Evolutionary conservation across 2,888 invertebrate species (phyloP).

Genomic region (Invenusta paracnida): DNA sequence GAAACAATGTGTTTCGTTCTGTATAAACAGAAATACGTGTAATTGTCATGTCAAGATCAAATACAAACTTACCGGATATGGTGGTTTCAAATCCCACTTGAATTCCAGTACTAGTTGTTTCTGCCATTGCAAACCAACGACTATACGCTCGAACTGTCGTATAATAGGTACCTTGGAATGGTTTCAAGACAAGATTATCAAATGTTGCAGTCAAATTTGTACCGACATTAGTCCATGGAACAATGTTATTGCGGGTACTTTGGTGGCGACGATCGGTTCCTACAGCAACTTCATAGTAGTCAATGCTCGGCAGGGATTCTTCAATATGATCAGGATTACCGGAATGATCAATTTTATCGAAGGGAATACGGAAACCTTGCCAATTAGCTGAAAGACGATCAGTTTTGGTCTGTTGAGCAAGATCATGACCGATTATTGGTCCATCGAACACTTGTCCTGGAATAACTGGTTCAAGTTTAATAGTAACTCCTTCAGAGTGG

Average conservation of each 20-base stretch:
- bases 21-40: too few species aligned
- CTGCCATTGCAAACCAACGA: neutral
- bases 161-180: neutral
- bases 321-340: neutral
- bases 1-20: too few species aligned
- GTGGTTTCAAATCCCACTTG: conserved; percentile 3
- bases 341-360: neutral
- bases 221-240: conserved; percentile 16
- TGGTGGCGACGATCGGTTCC: neutral
- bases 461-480: neutral
- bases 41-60: too few species aligned
- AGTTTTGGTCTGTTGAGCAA: neutral
- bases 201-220: neutral
- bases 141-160: conserved; percentile 25
- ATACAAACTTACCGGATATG: neutral
- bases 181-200: neutral
- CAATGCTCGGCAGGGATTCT: neutral
- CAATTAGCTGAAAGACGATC: neutral
- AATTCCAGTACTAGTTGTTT: conserved; percentile 2
- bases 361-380: neutral
- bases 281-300: neutral
- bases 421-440: conserved; percentile 9
- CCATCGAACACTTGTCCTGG: conserved; percentile 16
- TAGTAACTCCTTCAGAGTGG: neutral
- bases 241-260: neutral